Conservation (phyloP, 2,113 vertebrate species). For the Sclerurus mexicanus region DNA sequence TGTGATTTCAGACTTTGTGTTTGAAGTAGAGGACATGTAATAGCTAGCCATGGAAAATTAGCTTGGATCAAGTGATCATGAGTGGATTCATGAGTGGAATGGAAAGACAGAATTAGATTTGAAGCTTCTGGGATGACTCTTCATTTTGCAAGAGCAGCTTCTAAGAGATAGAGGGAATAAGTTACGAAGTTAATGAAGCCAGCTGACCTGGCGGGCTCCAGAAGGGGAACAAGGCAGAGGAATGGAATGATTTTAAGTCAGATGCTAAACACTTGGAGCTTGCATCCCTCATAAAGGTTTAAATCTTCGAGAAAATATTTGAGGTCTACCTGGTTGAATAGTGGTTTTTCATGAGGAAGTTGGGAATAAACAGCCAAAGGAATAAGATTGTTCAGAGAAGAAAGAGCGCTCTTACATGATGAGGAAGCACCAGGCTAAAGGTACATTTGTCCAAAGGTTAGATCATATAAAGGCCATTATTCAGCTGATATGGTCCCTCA, state of each 20-base stretch:
- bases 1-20: slow-evolving; percentile 39
- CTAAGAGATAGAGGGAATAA: not conserved
- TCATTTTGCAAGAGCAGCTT: not conserved
- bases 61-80: slow-evolving; percentile 38
- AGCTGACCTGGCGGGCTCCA: not conserved
- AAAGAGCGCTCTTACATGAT: not conserved
- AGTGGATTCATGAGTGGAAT: not conserved
- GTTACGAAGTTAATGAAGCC: not conserved
- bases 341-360: not conserved
- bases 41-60: slow-evolving; percentile 48
- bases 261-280: not conserved
- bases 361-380: not conserved
- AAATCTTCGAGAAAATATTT: not conserved
- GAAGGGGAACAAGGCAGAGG: not conserved
- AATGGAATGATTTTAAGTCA: not conserved
- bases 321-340: not conserved
- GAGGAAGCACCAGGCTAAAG: not conserved
- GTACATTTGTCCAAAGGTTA: slow-evolving; percentile 2
- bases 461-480: not conserved
- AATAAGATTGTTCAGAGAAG: not conserved
- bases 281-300: not conserved
- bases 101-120: slow-evolving; percentile 3
- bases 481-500: not conserved
- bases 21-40: slow-evolving; percentile 28
- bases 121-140: not conserved